A percentile compares a stretch with the other conserved stretches of the same genome.
phyloP scores from a whole-genome alignment of 2,113 vertebrate species.

The Corythaixoides concolor region DNA sequence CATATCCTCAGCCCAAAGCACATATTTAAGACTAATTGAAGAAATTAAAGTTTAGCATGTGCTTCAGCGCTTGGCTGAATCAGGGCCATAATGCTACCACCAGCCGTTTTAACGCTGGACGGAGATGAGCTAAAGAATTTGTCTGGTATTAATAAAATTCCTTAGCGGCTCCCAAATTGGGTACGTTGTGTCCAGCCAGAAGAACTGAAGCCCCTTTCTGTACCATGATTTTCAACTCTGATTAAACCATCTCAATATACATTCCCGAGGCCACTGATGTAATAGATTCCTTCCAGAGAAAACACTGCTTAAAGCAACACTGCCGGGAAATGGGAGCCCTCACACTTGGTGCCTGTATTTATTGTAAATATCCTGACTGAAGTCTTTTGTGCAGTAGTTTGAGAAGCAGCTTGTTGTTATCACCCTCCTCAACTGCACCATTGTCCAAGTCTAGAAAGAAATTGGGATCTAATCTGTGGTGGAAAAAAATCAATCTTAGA shows the following conservation, averaged over 20 bases:
- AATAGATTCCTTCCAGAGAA: constrained; percentile 58
- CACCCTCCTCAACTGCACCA: constrained; percentile 49
- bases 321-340: constrained; percentile 30
- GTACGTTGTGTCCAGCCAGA: neutral
- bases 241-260: constrained; percentile 26
- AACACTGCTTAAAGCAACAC: neutral
- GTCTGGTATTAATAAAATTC: neutral
- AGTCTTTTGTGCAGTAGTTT: constrained; percentile 52
- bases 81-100: neutral
- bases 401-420: constrained; percentile 61
- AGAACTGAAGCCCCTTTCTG: constrained; percentile 67
- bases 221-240: constrained; percentile 41
- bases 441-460: constrained; percentile 52
- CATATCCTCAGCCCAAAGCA: neutral
- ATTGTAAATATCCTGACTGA: constrained; percentile 61
- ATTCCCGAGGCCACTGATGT: constrained; percentile 53
- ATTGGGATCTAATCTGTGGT: neutral
- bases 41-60: neutral
- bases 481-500: neutral
- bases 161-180: neutral
- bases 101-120: accelerated
- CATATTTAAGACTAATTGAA: constrained; percentile 9
- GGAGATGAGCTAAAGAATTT: neutral
- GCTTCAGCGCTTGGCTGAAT: neutral
- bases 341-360: constrained; percentile 36